Conservation (phyloP, 2,888 invertebrate genomes). For the Protonemura montana region DNA sequence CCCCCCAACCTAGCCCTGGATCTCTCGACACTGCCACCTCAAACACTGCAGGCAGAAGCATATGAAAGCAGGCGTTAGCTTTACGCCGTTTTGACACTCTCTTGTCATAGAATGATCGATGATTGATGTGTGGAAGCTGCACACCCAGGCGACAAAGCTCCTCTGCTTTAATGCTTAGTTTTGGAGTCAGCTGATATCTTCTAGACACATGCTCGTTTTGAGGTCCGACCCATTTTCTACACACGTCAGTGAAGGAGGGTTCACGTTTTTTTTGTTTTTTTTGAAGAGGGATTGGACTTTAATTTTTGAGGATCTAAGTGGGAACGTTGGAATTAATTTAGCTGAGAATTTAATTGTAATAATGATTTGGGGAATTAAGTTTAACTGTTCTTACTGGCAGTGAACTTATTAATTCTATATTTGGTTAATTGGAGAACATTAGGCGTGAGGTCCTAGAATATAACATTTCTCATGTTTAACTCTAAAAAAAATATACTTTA, state of each 20-base stretch:
- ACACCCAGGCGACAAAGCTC: background rate
- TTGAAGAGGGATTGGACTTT: background rate
- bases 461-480: background rate
- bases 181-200: background rate
- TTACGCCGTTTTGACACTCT: background rate
- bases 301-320: background rate
- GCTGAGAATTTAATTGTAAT: background rate
- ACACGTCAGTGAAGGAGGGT: background rate
- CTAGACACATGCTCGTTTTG: background rate
- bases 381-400: background rate
- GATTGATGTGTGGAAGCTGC: background rate
- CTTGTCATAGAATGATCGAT: background rate
- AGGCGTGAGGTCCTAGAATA: background rate
- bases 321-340: background rate
- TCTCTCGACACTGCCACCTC: background rate
- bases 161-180: background rate
- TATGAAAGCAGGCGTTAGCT: background rate
- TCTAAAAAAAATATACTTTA: background rate
- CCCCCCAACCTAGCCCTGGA: background rate
- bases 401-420: background rate
- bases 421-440: background rate
- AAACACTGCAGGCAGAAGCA: background rate
- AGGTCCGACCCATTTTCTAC: background rate
- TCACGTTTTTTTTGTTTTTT: background rate
- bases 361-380: background rate